Evolutionary conservation across 2,888 invertebrate genomes (phyloP), one percentile per base, ranked within the genome.

Genomic region (Phymatocera aterrima): DNA sequence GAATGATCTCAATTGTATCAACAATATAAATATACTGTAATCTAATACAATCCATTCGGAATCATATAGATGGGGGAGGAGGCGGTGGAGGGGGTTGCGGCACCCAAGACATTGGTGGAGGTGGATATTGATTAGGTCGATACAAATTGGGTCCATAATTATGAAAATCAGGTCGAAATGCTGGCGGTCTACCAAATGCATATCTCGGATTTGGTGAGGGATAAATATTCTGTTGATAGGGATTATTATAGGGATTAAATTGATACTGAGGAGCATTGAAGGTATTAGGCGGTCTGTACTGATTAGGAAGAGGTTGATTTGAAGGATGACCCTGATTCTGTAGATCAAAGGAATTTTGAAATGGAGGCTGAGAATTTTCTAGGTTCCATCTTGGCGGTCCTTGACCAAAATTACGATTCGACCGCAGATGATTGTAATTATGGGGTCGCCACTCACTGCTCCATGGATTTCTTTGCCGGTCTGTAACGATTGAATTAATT

Each of bases 391-490:
- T 15, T 3, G 34, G 68, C 1, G 68, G 48, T n/a, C 51, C 51
- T 31, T 48, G 48, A 51, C 21, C 34, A 51, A 31, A 72, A 34
- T 72, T 72, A 51, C 18, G 12, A 72, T 51, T 72, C 21, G 72
- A 10, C 72, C 77, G 57, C n/a, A 21, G 31, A 65, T 79, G 77
- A 46, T 77, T 79, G 15, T 79, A 72, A 82, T 79, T 78, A 40
- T 82, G 81, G 3, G 77, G 46, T 28, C 83, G 78, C 75, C 77
- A 83, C 5, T 79, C 82, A 28, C 77, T 87, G 61, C 84, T 87
- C 89, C 89, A 88, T 8, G 88, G 88, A 83, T 89, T 77, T 40
- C 31, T 77, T 77, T 43, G 28, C 34, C 80, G 43, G 74, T 80
- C 37, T 77, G 77, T 79, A 54, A 60, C 31, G 60, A 64, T n/a